phyloP scores from a whole-genome alignment of 2,797 vertebrate species.

The Hippoglossus hippoglossus region DNA sequence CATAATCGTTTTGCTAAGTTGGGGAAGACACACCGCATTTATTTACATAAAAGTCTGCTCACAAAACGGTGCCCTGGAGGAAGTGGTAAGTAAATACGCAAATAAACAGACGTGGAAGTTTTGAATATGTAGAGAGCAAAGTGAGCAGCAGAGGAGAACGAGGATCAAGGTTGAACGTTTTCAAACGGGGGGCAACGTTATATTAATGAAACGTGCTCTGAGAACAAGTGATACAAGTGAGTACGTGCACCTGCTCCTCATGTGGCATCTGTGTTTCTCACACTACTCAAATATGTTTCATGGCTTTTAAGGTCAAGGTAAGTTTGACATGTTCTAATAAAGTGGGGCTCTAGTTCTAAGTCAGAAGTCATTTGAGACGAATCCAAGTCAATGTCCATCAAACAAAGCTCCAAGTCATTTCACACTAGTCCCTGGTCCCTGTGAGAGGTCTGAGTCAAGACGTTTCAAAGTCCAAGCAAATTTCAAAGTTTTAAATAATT shows the following conservation, averaged over 20 bases:
- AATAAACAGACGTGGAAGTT: conserved; percentile 42
- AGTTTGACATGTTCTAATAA: background rate
- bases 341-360: too few relatives aligned
- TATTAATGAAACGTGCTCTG: background rate
- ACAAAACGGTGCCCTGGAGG: conserved; percentile 22
- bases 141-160: background rate
- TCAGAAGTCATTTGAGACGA: background rate
- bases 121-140: background rate
- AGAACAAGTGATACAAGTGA: background rate
- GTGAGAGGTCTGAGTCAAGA: too few relatives aligned
- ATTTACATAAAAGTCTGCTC: conserved; percentile 38
- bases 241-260: background rate
- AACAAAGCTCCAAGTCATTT: too few relatives aligned
- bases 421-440: too few relatives aligned
- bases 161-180: background rate
- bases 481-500: too few relatives aligned
- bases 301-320: background rate
- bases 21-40: conserved; percentile 32
- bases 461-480: too few relatives aligned
- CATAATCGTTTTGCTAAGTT: conserved; percentile 28
- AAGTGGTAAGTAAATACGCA: conserved; percentile 26
- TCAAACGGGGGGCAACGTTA: background rate
- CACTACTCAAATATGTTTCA: too few relatives aligned
- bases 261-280: background rate
- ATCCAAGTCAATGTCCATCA: background rate